These are phyloP conservation scores for Keiferia lycopersicella DNA, from an alignment of 2,888 invertebrate genomes.

Conservation along the genomic window DNA sequence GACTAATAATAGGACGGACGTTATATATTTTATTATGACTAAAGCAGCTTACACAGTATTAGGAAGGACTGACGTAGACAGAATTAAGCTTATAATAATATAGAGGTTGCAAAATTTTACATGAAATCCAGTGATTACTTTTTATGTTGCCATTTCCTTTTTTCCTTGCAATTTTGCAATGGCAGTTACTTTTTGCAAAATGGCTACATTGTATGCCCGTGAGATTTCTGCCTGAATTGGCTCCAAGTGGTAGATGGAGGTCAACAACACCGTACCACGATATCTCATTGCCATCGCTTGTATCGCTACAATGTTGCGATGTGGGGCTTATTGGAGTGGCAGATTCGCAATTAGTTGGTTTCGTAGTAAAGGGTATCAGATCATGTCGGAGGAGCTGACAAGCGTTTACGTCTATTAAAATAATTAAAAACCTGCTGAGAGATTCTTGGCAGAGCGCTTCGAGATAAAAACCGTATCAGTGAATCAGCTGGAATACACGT, in stretches of 20 bases:
- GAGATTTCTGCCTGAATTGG: constrained; percentile 62
- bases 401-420: constrained; percentile 38
- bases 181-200: constrained; percentile 56
- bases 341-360: constrained; percentile 11
- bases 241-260: constrained; percentile 64
- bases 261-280: constrained; percentile 49
- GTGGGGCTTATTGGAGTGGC: not conserved
- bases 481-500: too few relatives aligned
- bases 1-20: constrained; percentile 26
- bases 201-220: constrained; percentile 58
- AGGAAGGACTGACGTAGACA: not conserved
- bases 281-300: constrained; percentile 29
- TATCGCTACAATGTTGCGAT: constrained; percentile 2
- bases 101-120: not conserved
- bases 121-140: not conserved
- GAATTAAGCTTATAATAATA: not conserved
- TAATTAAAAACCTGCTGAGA: constrained; percentile 40
- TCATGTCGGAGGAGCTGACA: constrained; percentile 22
- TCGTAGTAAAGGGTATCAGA: constrained; percentile 35
- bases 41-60: constrained; percentile 15
- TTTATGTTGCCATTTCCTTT: constrained; percentile 31
- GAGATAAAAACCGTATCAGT: not conserved
- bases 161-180: constrained; percentile 48
- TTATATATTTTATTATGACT: constrained; percentile 41
- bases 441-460: constrained; percentile 27